A percentile compares a stretch with the other conserved stretches of the same genome.
Evolutionary conservation across 2,888 invertebrate genomes (phyloP).

Genomic region (Trisateles emortualis): DNA sequence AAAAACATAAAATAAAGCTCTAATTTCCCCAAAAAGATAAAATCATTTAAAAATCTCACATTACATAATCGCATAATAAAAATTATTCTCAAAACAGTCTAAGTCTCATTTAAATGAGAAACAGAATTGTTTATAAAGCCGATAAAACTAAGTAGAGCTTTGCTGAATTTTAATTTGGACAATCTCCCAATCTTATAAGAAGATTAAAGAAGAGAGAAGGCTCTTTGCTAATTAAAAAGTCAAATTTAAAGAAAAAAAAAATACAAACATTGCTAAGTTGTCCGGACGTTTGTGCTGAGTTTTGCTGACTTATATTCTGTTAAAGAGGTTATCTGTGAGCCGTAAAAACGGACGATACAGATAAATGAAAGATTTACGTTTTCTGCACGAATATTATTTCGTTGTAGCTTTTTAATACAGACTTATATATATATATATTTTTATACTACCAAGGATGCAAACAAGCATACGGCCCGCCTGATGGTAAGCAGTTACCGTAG

Average conservation of each 20-base stretch:
- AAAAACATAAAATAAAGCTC: conserved; percentile 4
- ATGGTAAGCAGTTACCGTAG: no score
- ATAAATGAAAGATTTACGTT: background rate
- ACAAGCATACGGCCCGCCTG: no score
- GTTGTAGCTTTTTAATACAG: background rate
- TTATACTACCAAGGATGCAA: background rate
- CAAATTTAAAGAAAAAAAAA: conserved; percentile 71
- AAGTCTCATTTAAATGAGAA: conserved; percentile 59
- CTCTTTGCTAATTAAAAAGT: conserved; percentile 78
- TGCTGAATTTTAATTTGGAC: conserved; percentile 76
- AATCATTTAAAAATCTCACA: conserved; percentile 23
- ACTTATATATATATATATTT: background rate
- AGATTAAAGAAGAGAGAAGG: conserved; percentile 71
- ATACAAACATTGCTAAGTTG: conserved; percentile 43
- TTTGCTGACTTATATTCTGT: conserved; percentile 25
- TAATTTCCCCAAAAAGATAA: conserved; percentile 3
- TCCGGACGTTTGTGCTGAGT: conserved; percentile 16
- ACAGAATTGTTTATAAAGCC: conserved; percentile 62
- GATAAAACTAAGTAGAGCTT: conserved; percentile 67
- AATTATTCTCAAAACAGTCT: conserved; percentile 49
- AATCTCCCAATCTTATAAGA: conserved; percentile 77
- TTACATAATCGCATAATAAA: conserved; percentile 38
- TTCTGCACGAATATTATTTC: background rate
- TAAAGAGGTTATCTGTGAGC: background rate
- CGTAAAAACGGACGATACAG: background rate